These are phyloP conservation scores for Rapana venosa DNA, from an alignment of 2,888 invertebrate species.

Conservation along the genomic window DNA sequence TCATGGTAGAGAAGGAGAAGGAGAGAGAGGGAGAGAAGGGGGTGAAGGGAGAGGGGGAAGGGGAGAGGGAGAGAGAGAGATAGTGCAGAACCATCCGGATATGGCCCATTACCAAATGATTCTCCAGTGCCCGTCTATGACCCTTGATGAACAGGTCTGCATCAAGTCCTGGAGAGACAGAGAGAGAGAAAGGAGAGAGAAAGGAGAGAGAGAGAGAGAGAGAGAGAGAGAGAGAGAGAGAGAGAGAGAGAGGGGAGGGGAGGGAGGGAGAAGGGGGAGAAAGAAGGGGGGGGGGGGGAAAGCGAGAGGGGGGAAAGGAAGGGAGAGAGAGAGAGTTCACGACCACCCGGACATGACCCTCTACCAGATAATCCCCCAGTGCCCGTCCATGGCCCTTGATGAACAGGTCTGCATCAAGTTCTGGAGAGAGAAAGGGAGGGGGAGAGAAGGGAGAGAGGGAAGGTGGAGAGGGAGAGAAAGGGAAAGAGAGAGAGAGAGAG, in stretches of 20 bases:
- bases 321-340: slow-evolving; percentile 64
- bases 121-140: neutral
- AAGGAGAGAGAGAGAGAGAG: neutral
- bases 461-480: neutral
- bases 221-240: no score
- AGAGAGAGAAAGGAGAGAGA: neutral
- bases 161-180: neutral
- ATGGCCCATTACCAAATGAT: neutral
- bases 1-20: neutral
- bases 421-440: neutral
- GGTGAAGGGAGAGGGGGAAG: neutral
- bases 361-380: neutral
- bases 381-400: neutral
- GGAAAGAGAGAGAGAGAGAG: slow-evolving; percentile 36
- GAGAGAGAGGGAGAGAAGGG: neutral
- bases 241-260: neutral
- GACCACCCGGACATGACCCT: slow-evolving; percentile 47
- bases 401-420: neutral
- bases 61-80: slow-evolving; percentile 2
- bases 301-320: neutral
- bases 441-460: neutral
- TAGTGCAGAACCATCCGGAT: slow-evolving; percentile 63
- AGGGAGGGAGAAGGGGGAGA: neutral
- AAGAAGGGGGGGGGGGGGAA: neutral
- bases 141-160: neutral